Evolutionary conservation across 2,888 invertebrate genomes (phyloP).

Genomic region (Noctua comes): DNA sequence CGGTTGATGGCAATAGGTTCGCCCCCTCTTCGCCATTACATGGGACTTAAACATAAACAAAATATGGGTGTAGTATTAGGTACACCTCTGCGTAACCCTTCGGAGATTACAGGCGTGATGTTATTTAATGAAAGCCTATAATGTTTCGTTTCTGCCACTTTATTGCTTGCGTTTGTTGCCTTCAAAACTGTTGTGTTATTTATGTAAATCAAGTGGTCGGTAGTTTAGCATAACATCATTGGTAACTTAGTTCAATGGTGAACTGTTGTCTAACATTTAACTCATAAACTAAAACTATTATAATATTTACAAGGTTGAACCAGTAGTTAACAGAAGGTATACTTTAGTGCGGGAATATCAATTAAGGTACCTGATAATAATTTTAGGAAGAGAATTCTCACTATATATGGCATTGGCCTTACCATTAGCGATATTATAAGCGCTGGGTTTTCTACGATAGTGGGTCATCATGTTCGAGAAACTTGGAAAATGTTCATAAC

Average conservation of each 20-base stretch:
- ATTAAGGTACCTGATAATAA: not conserved
- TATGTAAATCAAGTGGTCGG: slow-evolving; percentile 2
- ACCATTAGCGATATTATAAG: not conserved
- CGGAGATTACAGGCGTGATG: too few species aligned
- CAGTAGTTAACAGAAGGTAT: not conserved
- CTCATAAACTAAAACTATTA: not conserved
- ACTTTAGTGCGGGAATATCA: too few species aligned
- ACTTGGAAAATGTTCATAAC: not conserved
- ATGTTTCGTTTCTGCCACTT: not conserved
- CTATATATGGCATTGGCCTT: not conserved
- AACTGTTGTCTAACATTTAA: slow-evolving; percentile 35
- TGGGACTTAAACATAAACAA: too few species aligned
- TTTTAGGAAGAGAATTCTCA: not conserved
- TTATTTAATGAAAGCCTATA: too few species aligned
- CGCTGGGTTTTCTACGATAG: not conserved
- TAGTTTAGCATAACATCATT: slow-evolving; percentile 24
- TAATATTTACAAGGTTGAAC: slow-evolving; percentile 27
- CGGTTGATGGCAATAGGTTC: too few species aligned
- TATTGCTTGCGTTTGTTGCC: not conserved
- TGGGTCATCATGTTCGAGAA: not conserved
- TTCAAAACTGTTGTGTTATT: not conserved
- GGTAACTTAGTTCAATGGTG: slow-evolving; percentile 13
- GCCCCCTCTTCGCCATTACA: too few species aligned
- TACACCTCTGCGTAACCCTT: too few species aligned
- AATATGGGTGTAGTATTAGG: too few species aligned